Evolutionary conservation across 2,797 vertebrate genomes (phyloP).

Genomic region (Falco novaeseelandiae): DNA sequence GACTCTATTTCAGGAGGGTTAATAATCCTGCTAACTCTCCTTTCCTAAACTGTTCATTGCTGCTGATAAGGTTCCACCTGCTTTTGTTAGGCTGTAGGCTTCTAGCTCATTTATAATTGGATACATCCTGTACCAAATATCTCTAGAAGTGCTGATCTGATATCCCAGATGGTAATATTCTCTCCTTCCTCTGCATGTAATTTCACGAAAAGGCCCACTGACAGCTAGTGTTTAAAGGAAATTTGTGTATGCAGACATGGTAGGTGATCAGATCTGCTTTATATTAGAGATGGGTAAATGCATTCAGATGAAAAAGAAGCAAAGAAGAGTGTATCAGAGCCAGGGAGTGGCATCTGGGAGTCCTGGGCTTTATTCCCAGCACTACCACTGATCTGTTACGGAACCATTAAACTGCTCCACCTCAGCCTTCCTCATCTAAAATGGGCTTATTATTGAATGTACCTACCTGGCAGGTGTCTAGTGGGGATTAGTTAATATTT

Average conservation of each 20-base stretch:
- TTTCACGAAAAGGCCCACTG: slow-evolving; percentile 53
- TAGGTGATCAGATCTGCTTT: slow-evolving; percentile 39
- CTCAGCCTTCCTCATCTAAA: slow-evolving; percentile 44
- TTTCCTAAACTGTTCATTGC: slow-evolving; percentile 21
- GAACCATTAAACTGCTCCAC: slow-evolving; percentile 9
- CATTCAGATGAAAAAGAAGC: neutral
- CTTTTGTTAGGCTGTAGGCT: slow-evolving; percentile 55
- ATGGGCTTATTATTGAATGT: slow-evolving; percentile 46
- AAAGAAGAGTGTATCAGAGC: neutral
- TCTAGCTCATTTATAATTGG: slow-evolving; percentile 64
- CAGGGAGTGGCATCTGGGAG: neutral
- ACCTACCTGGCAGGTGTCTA: slow-evolving; percentile 16
- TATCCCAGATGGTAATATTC: slow-evolving; percentile 65
- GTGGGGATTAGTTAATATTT: slow-evolving; percentile 58
- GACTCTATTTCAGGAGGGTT: slow-evolving; percentile 59
- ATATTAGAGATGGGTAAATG: slow-evolving; percentile 3
- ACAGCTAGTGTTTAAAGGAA: slow-evolving; percentile 51
- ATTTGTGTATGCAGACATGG: slow-evolving; percentile 19
- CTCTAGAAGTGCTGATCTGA: slow-evolving; percentile 60
- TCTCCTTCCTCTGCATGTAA: slow-evolving; percentile 28
- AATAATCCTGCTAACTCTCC: slow-evolving; percentile 43
- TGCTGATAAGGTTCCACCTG: slow-evolving; percentile 60
- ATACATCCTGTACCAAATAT: slow-evolving; percentile 60
- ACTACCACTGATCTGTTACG: slow-evolving; percentile 1
- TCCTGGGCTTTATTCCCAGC: slow-evolving; percentile 42